Conservation (phyloP, 2,888 invertebrate genomes). For the Megaustenia siamemsis region DNA sequence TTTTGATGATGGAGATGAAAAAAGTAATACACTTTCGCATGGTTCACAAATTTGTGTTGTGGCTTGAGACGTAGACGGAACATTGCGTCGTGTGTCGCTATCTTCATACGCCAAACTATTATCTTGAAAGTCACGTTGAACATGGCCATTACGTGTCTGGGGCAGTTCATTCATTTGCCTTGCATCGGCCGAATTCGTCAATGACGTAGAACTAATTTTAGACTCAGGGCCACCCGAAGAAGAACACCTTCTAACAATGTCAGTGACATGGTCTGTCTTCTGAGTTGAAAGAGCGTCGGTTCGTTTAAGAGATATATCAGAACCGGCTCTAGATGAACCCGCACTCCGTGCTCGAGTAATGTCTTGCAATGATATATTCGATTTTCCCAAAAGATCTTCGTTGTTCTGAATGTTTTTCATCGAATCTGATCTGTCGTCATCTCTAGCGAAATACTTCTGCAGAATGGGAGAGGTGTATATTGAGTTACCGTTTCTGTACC, state of each 20-base stretch:
- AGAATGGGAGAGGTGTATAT: conserved; percentile 69
- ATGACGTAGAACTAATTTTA: conserved; percentile 55
- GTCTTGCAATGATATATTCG: conserved; percentile 72
- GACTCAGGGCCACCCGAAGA: conserved; percentile 65
- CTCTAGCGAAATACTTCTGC: conserved; percentile 68
- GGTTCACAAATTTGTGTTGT: conserved; percentile 1
- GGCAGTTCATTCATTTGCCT: conserved; percentile 68
- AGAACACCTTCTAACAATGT: conserved; percentile 68
- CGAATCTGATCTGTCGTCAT: conserved; percentile 54
- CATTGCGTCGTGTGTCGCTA: conserved; percentile 8
- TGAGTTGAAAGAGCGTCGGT: conserved; percentile 67
- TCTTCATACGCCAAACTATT: conserved; percentile 59
- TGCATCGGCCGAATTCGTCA: conserved; percentile 71
- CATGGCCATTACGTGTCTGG: conserved; percentile 62
- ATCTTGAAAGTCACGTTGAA: conserved; percentile 50
- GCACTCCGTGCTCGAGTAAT: conserved; percentile 65
- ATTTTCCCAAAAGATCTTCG: conserved; percentile 67
- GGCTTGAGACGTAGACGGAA: not conserved
- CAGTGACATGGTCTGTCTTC: conserved; percentile 69
- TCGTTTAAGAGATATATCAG: conserved; percentile 60
- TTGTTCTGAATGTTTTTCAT: conserved; percentile 62
- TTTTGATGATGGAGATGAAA: not conserved
- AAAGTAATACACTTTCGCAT: conserved; percentile 20
- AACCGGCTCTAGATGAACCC: conserved; percentile 59
- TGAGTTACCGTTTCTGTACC: conserved; percentile 72